Evolutionary conservation across 2,113 vertebrate genomes (phyloP), one percentile per base, ranked within the genome.

Genomic region (Rhea americana): DNA sequence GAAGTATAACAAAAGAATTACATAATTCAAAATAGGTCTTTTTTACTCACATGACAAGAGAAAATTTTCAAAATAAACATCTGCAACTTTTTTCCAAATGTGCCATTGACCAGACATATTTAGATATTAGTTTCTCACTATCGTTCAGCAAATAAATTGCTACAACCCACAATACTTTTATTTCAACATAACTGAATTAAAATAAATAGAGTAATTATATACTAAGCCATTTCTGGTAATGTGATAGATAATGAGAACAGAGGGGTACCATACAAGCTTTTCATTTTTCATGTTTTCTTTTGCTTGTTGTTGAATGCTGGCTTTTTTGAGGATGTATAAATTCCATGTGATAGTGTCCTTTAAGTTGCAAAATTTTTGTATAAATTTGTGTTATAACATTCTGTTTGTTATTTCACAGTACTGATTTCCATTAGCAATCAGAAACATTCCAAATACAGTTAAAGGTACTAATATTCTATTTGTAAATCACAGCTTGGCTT

Each of bases 401-500:
- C 32, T 32, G 37, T 87, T 68, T 95, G 62, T 93, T 93, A 76
- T 90, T 96, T 94, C 82, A 59, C 62, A 96, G 37, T 63, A 82
- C 21, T 72, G 45, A 85, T 94, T 94, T 89, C 93, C 79, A 82
- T 90, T 93, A 95, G 32, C 59, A 91, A 68, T 88, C 56, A 92
- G 56, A 95, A 93, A 28, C 37, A 92, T 89, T 96, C 93, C 56
- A 90, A 62, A 74, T 17, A 89, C 55, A 87, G 47, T 94, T 95
- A 87, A 95, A 91, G 78, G 25, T 95, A 91, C 39, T 89, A 81
- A 68, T 84, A 66, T 77, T 77, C 92, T 37, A 91, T 89, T 94
- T 93, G 58, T 86, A 90, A 94, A 61, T 88, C 45, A 89, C 91
- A 93, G 85, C 55, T 96, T 95, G 66, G 80, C 73, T 91, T 92